Conservation (phyloP, 2,113 vertebrate genomes). For the Parus major region DNA sequence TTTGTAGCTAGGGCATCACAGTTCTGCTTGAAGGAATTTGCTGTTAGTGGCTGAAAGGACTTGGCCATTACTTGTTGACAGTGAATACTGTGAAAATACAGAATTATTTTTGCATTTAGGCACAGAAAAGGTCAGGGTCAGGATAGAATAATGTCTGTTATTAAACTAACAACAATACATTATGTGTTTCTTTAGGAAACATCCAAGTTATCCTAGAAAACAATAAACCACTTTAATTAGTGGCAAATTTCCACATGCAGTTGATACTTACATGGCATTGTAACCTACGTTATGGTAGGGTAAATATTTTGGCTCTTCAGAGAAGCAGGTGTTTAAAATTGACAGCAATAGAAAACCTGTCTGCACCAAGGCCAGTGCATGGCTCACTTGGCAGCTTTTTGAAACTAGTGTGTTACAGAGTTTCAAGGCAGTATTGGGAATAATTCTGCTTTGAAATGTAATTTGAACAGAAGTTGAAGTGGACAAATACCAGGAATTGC, state of each 20-base stretch:
- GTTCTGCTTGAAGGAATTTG: background rate
- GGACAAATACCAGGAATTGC: background rate
- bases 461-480: background rate
- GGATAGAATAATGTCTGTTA: background rate
- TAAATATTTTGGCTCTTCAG: background rate
- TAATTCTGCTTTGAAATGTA: background rate
- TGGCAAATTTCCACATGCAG: background rate
- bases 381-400: background rate
- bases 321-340: background rate
- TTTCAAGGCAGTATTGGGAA: background rate
- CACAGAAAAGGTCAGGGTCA: background rate
- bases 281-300: background rate
- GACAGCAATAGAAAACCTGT: background rate
- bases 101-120: background rate
- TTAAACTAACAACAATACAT: background rate
- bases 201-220: background rate
- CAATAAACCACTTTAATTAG: background rate
- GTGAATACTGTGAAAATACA: background rate
- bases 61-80: background rate
- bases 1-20: background rate
- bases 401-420: background rate
- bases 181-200: background rate
- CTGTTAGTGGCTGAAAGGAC: background rate
- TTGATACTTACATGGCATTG: background rate
- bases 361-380: background rate